A percentile compares a stretch with the other conserved stretches of the same genome.
Conservation (phyloP, 92 coral and sea anemone genomes). For the Paramuricea clavata region DNA sequence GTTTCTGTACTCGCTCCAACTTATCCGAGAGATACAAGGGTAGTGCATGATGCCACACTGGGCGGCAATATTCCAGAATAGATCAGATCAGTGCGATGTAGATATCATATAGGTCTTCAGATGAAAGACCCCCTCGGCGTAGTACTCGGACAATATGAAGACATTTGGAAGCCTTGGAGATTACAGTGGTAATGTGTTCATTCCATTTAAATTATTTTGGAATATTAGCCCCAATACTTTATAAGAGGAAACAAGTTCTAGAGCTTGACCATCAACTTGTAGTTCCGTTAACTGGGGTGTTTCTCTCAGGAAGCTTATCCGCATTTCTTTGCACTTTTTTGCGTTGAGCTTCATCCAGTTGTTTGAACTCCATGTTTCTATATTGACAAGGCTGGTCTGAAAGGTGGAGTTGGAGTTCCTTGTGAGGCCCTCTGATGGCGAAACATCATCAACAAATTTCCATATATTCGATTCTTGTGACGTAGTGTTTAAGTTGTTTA, state of each 20-base stretch:
- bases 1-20: neutral
- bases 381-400: conserved; percentile 35
- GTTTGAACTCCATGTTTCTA: conserved; percentile 35
- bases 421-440: conserved; percentile 36
- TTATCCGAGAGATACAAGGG: neutral
- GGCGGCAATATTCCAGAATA: neutral
- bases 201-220: conserved; percentile 1
- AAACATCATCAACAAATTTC: conserved; percentile 51
- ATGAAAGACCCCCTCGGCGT: neutral
- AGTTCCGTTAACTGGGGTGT: neutral
- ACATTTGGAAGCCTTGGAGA: neutral
- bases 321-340: conserved; percentile 59
- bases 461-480: conserved; percentile 28
- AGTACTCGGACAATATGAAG: conserved; percentile 6
- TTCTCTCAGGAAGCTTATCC: conserved; percentile 55
- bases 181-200: neutral
- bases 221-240: neutral
- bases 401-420: conserved; percentile 25
- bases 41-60: neutral
- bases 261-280: neutral
- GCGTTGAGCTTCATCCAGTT: conserved; percentile 66
- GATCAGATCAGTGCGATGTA: neutral
- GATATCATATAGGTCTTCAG: neutral
- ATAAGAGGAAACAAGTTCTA: neutral
- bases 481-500: conserved; percentile 41